phyloP scores from a whole-genome alignment of 1,140 invertebrate genomes.

The Nasonia vitripennis region DNA sequence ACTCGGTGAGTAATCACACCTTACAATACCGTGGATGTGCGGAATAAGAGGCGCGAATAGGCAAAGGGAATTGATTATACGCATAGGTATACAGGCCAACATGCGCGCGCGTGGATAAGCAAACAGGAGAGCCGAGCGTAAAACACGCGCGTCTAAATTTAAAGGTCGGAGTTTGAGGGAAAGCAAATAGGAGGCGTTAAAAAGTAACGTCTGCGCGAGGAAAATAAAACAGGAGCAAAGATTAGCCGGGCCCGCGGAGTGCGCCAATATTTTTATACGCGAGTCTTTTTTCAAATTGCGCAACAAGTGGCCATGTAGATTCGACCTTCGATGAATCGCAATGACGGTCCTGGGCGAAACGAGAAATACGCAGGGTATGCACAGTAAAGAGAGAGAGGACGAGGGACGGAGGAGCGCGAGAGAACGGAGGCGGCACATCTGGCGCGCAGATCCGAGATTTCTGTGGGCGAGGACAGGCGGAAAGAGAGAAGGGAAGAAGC shows the following conservation, averaged over 20 bases:
- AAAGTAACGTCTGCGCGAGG: constrained; percentile 10
- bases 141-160: constrained; percentile 28
- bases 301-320: no score
- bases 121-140: background rate
- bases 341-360: no score
- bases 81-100: background rate
- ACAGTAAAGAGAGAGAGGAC: background rate
- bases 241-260: background rate
- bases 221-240: constrained; percentile 18
- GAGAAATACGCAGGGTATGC: no score
- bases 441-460: constrained; percentile 55
- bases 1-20: constrained; percentile 60
- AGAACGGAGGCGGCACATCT: constrained; percentile 51
- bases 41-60: no score
- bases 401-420: background rate
- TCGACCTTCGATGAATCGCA: no score
- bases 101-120: background rate
- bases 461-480: constrained; percentile 6
- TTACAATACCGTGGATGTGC: no score
- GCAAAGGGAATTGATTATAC: background rate
- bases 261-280: background rate
- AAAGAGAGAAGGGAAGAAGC: background rate
- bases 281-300: no score
- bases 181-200: constrained; percentile 26
- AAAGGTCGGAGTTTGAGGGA: constrained; percentile 11